Conservation (phyloP, 2,888 invertebrate species). For the Pardosa pseudoannulata region DNA sequence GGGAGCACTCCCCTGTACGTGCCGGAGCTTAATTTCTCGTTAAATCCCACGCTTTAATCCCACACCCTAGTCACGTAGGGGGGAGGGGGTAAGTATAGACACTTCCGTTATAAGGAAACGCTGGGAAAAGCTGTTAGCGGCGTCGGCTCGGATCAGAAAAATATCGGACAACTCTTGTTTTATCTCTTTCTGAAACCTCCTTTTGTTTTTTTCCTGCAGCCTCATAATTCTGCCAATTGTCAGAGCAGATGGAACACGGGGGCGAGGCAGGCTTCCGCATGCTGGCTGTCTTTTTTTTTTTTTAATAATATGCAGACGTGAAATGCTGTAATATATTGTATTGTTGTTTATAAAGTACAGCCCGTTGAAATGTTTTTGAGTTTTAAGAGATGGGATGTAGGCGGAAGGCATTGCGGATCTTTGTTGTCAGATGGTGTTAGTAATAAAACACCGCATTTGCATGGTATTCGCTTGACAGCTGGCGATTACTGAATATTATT, state of each 20-base stretch:
- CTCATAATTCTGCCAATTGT: neutral
- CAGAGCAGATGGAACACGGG: neutral
- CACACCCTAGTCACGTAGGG: neutral
- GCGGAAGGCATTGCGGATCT: no score
- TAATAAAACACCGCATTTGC: no score
- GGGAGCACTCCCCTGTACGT: neutral
- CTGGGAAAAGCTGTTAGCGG: neutral
- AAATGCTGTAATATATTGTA: no score
- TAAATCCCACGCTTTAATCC: neutral
- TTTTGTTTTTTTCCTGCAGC: neutral
- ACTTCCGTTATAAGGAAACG: neutral
- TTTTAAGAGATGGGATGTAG: no score
- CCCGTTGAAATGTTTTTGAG: no score
- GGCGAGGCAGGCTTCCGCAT: neutral
- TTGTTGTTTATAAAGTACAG: no score
- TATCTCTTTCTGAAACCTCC: neutral
- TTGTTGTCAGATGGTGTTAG: no score
- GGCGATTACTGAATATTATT: no score
- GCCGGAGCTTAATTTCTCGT: neutral
- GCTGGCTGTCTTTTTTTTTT: no score
- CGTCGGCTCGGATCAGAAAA: neutral
- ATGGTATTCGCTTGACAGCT: no score
- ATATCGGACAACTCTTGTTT: neutral
- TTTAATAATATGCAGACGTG: no score
- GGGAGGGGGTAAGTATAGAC: no score